Conservation (phyloP, 2,797 vertebrate species). For the Acanthurus leucopareius region DNA sequence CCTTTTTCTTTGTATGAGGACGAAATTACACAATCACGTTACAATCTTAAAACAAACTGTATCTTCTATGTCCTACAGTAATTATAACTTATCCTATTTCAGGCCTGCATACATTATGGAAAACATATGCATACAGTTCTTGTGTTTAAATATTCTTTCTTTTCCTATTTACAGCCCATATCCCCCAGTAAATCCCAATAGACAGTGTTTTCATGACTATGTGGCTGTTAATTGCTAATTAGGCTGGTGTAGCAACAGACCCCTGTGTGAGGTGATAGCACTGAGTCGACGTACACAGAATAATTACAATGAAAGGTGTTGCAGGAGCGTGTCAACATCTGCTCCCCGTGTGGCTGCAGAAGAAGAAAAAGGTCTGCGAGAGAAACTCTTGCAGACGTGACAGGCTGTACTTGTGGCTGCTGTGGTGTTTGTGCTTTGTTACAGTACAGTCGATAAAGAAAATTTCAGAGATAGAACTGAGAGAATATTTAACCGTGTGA, state of each 20-base stretch:
- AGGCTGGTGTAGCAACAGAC: conserved; percentile 73
- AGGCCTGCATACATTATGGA: neutral
- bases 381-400: conserved; percentile 40
- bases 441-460: neutral
- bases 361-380: conserved; percentile 30
- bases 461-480: neutral
- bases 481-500: neutral
- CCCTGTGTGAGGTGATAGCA: conserved; percentile 72
- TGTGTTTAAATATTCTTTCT: conserved; percentile 38
- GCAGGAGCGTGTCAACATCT: conserved; percentile 71
- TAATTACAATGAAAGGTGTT: conserved; percentile 79
- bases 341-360: conserved; percentile 56
- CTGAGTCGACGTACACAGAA: conserved; percentile 74
- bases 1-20: conserved; percentile 35
- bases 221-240: conserved; percentile 82
- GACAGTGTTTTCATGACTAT: conserved; percentile 74
- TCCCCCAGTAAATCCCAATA: conserved; percentile 50
- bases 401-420: conserved; percentile 8
- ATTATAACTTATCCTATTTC: conserved; percentile 1
- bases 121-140: neutral
- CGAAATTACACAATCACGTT: conserved; percentile 44
- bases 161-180: conserved; percentile 43
- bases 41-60: conserved; percentile 2
- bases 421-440: conserved; percentile 8
- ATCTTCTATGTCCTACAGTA: neutral